Evolutionary conservation across 1,140 invertebrate genomes (phyloP).

Genomic region (Zaprionus taronus): DNA sequence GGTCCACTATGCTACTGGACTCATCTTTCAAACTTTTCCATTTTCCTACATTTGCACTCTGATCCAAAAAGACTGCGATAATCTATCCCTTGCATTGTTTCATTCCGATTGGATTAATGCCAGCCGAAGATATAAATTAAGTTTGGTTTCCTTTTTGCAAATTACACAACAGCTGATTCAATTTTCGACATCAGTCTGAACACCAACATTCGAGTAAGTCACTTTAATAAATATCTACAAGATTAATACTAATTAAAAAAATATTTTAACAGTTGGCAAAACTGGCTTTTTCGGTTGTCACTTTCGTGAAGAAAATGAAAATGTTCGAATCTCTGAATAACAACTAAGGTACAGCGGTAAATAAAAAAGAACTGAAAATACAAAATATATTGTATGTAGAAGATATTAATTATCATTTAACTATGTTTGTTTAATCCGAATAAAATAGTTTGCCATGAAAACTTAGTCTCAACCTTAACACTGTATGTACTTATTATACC

Average conservation of each 20-base stretch:
- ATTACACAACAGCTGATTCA: constrained; percentile 43
- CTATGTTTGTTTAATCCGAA: too few species aligned
- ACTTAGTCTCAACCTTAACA: too few species aligned
- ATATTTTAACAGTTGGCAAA: neutral
- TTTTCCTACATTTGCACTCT: constrained; percentile 60
- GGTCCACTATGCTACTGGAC: constrained; percentile 11
- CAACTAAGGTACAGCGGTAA: too few species aligned
- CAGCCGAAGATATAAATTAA: constrained; percentile 30
- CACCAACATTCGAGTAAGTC: constrained; percentile 51
- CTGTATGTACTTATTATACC: too few species aligned
- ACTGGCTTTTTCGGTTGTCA: neutral
- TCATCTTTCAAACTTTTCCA: constrained; percentile 54
- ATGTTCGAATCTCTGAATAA: too few species aligned
- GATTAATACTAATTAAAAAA: neutral
- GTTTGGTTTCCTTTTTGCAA: constrained; percentile 42
- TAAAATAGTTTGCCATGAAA: too few species aligned
- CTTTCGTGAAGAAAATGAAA: neutral
- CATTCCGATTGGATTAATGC: constrained; percentile 50
- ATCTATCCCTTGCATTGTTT: too few species aligned
- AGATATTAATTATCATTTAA: too few species aligned
- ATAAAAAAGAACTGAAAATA: too few species aligned
- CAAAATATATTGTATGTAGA: too few species aligned
- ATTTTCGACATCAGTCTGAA: constrained; percentile 52
- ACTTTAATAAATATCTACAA: neutral
- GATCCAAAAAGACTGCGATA: constrained; percentile 46